Base-by-base conservation (phyloP, 2,888 invertebrate genomes). In the Prenolepis imparis region DNA sequence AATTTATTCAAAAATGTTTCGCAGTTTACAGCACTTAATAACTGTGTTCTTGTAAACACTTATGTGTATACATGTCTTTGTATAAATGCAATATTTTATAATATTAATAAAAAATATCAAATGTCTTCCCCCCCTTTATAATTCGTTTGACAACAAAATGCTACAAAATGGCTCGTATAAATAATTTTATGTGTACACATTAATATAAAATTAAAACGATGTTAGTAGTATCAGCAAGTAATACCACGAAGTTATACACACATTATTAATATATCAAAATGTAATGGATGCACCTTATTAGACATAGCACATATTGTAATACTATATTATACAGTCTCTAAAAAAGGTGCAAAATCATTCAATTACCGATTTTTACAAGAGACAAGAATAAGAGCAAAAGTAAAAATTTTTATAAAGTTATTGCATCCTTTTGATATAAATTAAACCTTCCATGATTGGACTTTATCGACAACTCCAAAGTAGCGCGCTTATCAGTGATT, bases 1-100 rank as follows among this genome's bases (percentile, higher is more conserved):
- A 87, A 92, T 93, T 93, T 93, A 93, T 93, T 93, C 84, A 87
- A 88, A 91, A 90, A 85, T 85, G 84, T 85, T 82, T 88, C 75
- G 73, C 39, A 73, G 86, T 83, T 87, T 91, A 91, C 91, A 91
- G 72, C 84, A 70, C 85, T 85, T 61, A 83, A 73, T 85, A 72
- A 88, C 84, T 83, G 59, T 83, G 74, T 61, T 68, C 67, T 82
- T 84, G 75, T 82, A 87, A 85, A 90, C 82, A 74, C 66, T 86
- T 72, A 83, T 82, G 74, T 64, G 74, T 64, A 74, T 87, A 89
- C 84, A 87, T 66, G 28, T 82, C 39, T 82, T 61, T 44, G 67
- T 87, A 78, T 90, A 86, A 84, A 87, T 87, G 72, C 63, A 81
- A 84, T 68, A n/a, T 73, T 68, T 68, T 77, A 85, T 61, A 85